Conservation (phyloP, 2,113 vertebrate species). For the Melanerpes formicivorus region DNA sequence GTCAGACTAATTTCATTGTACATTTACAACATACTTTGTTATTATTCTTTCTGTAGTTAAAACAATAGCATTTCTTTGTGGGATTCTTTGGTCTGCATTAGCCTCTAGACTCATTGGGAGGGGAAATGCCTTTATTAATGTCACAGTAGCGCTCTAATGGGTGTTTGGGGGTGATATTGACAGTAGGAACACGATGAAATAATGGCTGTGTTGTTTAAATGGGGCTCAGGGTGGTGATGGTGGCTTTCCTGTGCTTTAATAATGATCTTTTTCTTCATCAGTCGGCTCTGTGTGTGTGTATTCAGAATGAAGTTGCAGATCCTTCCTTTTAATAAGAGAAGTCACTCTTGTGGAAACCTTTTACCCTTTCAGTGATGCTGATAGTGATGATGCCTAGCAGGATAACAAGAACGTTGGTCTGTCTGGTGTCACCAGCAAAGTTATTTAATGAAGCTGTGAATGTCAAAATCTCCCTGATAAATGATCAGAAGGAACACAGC, state of each 20-base stretch:
- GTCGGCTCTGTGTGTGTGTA: neutral
- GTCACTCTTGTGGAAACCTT: neutral
- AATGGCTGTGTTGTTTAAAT: neutral
- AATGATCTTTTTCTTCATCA: neutral
- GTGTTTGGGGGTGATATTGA: neutral
- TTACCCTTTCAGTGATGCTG: neutral
- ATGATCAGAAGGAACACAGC: neutral
- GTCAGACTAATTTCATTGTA: neutral
- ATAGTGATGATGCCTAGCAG: neutral
- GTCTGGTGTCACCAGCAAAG: neutral
- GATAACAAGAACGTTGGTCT: neutral
- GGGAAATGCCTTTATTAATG: neutral
- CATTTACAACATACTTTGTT: neutral
- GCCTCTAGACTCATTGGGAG: neutral
- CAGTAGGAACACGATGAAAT: neutral
- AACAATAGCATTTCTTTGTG: neutral
- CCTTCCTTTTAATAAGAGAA: neutral
- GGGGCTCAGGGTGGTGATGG: neutral
- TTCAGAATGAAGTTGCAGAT: neutral
- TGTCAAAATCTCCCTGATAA: constrained; percentile 26
- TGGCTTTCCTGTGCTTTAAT: neutral
- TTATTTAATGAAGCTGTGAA: constrained; percentile 54
- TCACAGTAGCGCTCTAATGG: neutral
- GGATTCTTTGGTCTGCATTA: neutral
- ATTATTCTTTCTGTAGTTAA: neutral